Evolutionary conservation across 2,888 invertebrate genomes (phyloP).

Genomic region (Punctoribates punctum): DNA sequence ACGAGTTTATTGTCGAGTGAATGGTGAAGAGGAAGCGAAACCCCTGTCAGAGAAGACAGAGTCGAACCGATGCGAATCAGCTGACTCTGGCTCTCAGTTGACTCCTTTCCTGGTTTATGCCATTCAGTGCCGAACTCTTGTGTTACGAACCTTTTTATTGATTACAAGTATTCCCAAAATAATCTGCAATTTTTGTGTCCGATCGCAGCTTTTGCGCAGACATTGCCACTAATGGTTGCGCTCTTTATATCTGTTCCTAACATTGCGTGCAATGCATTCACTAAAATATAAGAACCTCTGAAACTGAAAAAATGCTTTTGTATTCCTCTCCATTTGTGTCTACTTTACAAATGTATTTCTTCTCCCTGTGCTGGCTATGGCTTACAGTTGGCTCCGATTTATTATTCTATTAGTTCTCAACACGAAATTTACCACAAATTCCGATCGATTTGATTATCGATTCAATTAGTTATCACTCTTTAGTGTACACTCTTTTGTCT

Average conservation of each 20-base stretch:
- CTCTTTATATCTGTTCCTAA: background rate
- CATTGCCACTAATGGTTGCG: background rate
- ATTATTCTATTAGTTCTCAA: constrained; percentile 13
- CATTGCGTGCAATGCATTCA: constrained; percentile 10
- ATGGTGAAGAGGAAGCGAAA: background rate
- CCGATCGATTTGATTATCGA: background rate
- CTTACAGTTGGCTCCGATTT: background rate
- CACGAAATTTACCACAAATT: constrained; percentile 9
- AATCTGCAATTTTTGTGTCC: background rate
- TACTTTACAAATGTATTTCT: constrained; percentile 2
- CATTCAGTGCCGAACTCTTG: background rate
- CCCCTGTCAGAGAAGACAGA: background rate
- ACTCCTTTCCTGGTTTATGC: background rate
- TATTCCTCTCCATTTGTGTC: constrained; percentile 3
- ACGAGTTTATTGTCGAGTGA: background rate
- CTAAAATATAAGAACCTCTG: background rate
- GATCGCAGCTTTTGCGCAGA: background rate
- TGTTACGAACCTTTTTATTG: constrained; percentile 5
- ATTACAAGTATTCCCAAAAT: constrained; percentile 16
- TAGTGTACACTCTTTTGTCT: background rate
- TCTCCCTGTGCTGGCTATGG: background rate
- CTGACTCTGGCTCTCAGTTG: background rate
- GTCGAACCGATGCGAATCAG: constrained; percentile 7
- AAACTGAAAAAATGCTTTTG: background rate
- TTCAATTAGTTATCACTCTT: constrained; percentile 1